These are phyloP conservation scores for Gryon sp. DNA, from an alignment of 1,140 invertebrate genomes.

Conservation along the genomic window DNA sequence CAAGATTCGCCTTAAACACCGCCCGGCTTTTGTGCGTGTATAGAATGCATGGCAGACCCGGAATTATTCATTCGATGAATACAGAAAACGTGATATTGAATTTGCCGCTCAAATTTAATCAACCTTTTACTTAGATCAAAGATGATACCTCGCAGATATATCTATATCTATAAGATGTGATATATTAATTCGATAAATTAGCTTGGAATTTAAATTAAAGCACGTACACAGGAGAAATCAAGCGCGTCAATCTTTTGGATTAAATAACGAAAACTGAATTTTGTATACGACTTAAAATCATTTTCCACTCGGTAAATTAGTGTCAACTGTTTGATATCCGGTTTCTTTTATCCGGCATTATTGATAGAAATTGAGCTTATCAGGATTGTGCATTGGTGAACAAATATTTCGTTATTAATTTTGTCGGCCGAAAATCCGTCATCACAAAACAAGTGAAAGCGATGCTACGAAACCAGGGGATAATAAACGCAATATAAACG, in stretches of 20 bases:
- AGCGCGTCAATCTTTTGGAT: no score
- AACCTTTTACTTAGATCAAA: conserved; percentile 33
- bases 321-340: neutral
- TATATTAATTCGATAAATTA: conserved; percentile 11
- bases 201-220: conserved; percentile 4
- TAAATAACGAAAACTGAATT: no score
- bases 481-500: conserved; percentile 66
- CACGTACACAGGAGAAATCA: conserved; percentile 7
- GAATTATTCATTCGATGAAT: conserved; percentile 38
- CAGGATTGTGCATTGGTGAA: neutral
- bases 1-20: conserved; percentile 20
- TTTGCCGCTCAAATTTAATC: conserved; percentile 21
- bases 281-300: no score
- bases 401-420: conserved; percentile 38
- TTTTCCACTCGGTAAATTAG: no score
- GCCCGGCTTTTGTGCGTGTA: neutral
- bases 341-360: neutral
- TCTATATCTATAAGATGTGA: neutral
- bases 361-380: neutral
- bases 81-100: conserved; percentile 38
- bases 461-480: conserved; percentile 54
- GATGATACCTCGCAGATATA: no score
- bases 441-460: conserved; percentile 54
- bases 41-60: neutral
- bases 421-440: conserved; percentile 5